Base-by-base conservation (phyloP, 1,140 invertebrate genomes). In the Stegodyphus mimosarum region DNA sequence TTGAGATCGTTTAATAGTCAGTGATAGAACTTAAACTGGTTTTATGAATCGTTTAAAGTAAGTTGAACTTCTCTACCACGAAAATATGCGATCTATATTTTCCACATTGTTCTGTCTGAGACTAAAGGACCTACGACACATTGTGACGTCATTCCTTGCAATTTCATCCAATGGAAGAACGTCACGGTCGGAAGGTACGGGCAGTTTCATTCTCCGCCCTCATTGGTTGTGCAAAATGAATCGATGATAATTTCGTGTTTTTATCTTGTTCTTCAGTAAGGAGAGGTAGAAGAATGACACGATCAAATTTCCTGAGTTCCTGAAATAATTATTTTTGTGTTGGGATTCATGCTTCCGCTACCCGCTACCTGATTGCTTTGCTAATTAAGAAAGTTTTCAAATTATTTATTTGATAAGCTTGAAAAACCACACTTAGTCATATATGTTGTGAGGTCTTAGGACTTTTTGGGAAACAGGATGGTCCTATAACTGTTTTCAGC, bases 271-370 rank as follows among this genome's bases (percentile, higher is more conserved):
- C 33, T 1, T 17, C 33, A 33, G 33, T 33, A 33, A 33, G 33
- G 33, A 33, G 49, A 49, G 50, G 50, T 9, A 52, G 50, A n/a
- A 13, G 49, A 78, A 78, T 67, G 52, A 78, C 63, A 66, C 17
- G 18, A 13, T 76, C 74, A 18, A 67, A 18, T 77, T 77, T 77
- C 75, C 17, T 50, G 67, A 77, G 60, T 77, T 77, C 63, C 75
- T 67, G 60, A 67, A 79, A 79, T 79, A 70, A 79, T 79, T 79
- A 79, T 69, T 79, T 75, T 79, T 79, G 11, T 17, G 52, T 13
- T 15, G 64, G 50, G 48, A 17, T 79, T 33, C 6, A 69, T 69
- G 66, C 70, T 79, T 79, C 77, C 77, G 77, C 64, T 53, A 48
- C 64, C 48, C 15, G 10, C n/a, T 69, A 79, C 77, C 51, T 70